Evolutionary conservation across 2,113 vertebrate species (phyloP).

Genomic region (Pygoscelis adeliae): DNA sequence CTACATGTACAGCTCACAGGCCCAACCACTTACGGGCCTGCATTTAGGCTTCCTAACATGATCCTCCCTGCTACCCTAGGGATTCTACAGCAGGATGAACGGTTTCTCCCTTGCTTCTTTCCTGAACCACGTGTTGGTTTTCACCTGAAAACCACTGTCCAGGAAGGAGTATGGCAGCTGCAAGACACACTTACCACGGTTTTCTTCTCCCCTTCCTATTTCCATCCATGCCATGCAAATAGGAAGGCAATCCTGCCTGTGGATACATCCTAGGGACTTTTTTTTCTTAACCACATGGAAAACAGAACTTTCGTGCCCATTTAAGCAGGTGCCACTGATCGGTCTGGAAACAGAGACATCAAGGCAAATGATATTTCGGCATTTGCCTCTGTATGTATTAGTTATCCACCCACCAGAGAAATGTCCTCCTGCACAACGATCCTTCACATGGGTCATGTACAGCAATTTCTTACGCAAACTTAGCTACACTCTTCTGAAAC

Average conservation of each 20-base stretch:
- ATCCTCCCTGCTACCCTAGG: too few species aligned
- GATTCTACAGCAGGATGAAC: neutral
- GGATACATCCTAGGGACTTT: neutral
- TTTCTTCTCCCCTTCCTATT: neutral
- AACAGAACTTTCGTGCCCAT: neutral
- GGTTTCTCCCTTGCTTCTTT: neutral
- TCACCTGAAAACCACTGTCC: neutral
- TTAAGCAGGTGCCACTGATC: neutral
- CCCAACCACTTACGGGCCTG: neutral
- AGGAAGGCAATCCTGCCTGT: neutral
- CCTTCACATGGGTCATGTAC: neutral
- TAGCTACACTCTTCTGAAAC: neutral
- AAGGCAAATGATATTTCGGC: neutral
- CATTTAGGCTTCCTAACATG: neutral
- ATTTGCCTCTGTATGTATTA: neutral
- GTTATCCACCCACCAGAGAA: neutral
- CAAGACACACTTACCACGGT: neutral
- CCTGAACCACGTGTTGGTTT: fast-evolving
- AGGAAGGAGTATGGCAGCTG: neutral
- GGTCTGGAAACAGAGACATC: neutral
- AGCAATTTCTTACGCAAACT: neutral
- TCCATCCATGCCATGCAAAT: neutral
- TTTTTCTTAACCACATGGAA: neutral
- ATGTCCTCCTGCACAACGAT: neutral
- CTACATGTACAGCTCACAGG: neutral